These are phyloP conservation scores for Rhynchopsitta pachyrhyncha DNA, from an alignment of 2,113 vertebrate species.

Conservation along the genomic window DNA sequence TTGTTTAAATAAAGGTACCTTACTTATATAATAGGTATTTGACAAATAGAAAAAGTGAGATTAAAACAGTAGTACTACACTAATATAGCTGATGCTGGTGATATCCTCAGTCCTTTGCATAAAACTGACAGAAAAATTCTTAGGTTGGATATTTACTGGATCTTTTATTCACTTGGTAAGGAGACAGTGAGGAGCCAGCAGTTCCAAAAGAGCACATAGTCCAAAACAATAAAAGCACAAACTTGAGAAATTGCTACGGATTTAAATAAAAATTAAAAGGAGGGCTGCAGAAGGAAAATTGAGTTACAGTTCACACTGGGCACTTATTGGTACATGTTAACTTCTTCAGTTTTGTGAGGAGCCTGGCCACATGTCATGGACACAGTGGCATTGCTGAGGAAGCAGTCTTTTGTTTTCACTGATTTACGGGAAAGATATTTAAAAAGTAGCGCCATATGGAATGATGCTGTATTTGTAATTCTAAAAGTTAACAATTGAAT, in stretches of 20 bases:
- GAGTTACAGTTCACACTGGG: neutral
- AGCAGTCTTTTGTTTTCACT: neutral
- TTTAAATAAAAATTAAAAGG: neutral
- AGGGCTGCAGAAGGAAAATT: neutral
- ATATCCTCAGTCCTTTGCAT: neutral
- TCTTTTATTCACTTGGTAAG: neutral
- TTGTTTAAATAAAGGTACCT: neutral
- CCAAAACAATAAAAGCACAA: neutral
- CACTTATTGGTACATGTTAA: too few species aligned
- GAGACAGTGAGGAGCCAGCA: neutral
- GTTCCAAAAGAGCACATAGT: neutral
- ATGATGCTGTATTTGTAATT: slow-evolving; percentile 41
- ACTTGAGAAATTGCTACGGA: neutral
- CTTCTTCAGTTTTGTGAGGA: neutral
- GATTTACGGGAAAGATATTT: neutral
- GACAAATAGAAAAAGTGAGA: neutral
- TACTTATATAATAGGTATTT: neutral
- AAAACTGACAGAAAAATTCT: neutral
- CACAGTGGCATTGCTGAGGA: neutral
- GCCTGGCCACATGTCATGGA: neutral
- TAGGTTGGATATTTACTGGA: neutral
- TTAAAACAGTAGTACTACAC: neutral
- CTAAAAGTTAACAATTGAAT: slow-evolving; percentile 17
- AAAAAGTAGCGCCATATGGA: slow-evolving; percentile 3
- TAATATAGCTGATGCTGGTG: neutral